These are phyloP conservation scores for Himalopsyche phryganea DNA, from an alignment of 1,140 invertebrate species.

Conservation along the genomic window DNA sequence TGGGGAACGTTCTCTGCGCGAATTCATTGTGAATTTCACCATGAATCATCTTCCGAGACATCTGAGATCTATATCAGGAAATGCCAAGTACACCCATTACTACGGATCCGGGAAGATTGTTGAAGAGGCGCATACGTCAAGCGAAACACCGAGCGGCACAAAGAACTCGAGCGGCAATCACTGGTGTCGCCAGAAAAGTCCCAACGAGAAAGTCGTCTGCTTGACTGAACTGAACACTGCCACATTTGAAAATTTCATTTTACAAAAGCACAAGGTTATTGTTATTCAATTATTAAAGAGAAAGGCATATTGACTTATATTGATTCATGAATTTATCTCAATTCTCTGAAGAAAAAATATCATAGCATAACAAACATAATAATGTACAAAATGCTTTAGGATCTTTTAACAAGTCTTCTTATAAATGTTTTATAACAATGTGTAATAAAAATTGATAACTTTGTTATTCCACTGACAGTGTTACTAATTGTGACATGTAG, in stretches of 20 bases:
- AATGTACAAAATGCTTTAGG: too few species aligned
- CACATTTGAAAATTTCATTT: conserved; percentile 50
- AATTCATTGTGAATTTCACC: conserved; percentile 66
- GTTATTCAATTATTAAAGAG: not conserved
- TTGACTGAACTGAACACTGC: conserved; percentile 57
- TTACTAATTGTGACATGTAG: too few species aligned
- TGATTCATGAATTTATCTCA: too few species aligned
- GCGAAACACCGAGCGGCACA: not conserved
- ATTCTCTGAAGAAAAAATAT: too few species aligned
- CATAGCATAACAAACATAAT: too few species aligned
- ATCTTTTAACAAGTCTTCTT: too few species aligned
- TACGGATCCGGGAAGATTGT: conserved; percentile 35
- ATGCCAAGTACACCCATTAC: conserved; percentile 46
- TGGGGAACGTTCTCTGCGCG: conserved; percentile 53
- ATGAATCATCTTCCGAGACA: conserved; percentile 54
- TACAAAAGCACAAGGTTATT: conserved; percentile 38
- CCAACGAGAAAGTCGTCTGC: conserved; percentile 41
- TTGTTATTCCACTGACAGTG: too few species aligned
- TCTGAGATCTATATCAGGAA: conserved; percentile 41
- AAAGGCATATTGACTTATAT: too few species aligned
- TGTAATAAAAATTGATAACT: too few species aligned
- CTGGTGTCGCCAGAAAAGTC: conserved; percentile 31
- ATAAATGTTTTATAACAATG: too few species aligned
- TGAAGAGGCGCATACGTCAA: not conserved
- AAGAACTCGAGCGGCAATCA: conserved; percentile 4